Evolutionary conservation across 2,113 vertebrate species (phyloP), one percentile per base, ranked within the genome.

Genomic region (Oceanodroma tethys): DNA sequence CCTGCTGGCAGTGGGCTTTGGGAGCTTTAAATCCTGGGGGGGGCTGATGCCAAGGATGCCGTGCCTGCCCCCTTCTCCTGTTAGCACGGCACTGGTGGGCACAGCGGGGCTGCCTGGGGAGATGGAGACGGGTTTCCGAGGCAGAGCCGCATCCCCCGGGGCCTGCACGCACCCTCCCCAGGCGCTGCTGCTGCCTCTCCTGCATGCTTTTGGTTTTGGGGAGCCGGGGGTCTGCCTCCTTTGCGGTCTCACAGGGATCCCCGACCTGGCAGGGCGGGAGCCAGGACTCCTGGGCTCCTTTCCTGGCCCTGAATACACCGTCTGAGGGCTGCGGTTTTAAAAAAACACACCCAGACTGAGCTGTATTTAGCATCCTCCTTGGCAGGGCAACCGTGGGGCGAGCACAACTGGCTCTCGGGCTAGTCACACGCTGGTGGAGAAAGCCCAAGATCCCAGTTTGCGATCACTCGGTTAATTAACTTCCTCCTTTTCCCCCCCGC

Each of bases 51-150:
- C 22, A 23, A 81, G 30, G n/a, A 21, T 43, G 59, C 40, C 3
- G 2, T 12, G 50, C 45, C 45, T n/a, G 1, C 47, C 26, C 50
- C 36, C 36, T 88, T 73, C 59, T 85, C 38, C 30, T 0, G 0
- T 73, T 68, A 0, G 0, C 12, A 10, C 1, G 18, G 71, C 58
- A 21, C n/a, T 12, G 22, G 27, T 53, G 22, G 67, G 56, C 42
- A 58, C 32, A 52, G 36, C 4, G 1, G 34, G 9, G 40, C 34
- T 79, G 59, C 25, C 16, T 45, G 36, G 4, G 8, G 73, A 50
- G n/a, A 73, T 14, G 17, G 52, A 67, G 66, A 42, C 2, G 9
- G 30, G 50, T 38, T 55, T 83, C n/a, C 5, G 19, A 83, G 72
- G 45, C 1, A 63, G n/a, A 85, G 26, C 36, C 0, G 0, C 23